Base-by-base conservation (phyloP, 53 echinoderm and acorn worm genomes). In the Echinometra lucunter region DNA sequence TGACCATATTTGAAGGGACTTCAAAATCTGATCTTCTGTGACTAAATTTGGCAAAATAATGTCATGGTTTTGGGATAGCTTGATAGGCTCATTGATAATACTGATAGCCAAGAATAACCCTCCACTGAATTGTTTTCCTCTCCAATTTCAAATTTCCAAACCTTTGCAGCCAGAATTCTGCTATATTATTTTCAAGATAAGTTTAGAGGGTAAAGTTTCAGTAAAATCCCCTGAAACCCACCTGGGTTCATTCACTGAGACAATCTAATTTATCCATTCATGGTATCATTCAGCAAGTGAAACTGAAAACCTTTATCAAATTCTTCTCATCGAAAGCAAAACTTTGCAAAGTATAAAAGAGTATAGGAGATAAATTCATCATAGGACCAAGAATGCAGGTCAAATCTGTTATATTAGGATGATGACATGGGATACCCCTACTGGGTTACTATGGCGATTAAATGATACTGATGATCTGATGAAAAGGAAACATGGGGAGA, bases 391-490 rank as follows among this genome's bases (percentile, higher is more conserved):
- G 56, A 37, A 78, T 78, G 42, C 42, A 78, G 78, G 78, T 78
- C 78, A 42, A 42, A 19, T 78, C 78, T 78, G 18, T 88, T 56
- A 25, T 88, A 88, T 88, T 35, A 53, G 56, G 88, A 88, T 88
- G 49, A 49, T 34, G 49, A n/a, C 88, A 88, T 56, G 30, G 0
- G 49, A 88, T 49, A 49, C 88, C 55, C 88, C 88, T 56, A 34
- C 88, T 88, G 88, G 88, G 88, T 88, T 56, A 88, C 88, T 56
- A 88, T 88, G 88, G 18, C 56, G 88, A 88, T 56, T 49, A 56
- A 56, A 88, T 88, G 49, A 49, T 88, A 56, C 55, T 88, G 88
- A 88, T 78, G 78, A 78, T 78, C 78, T 78, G 78, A 78, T 78
- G 78, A 78, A 78, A 78, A 78, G 78, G 78, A 40, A 78, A 78